These are phyloP conservation scores for Sisyra terminalis DNA, from an alignment of 2,888 invertebrate species.

Conservation along the genomic window DNA sequence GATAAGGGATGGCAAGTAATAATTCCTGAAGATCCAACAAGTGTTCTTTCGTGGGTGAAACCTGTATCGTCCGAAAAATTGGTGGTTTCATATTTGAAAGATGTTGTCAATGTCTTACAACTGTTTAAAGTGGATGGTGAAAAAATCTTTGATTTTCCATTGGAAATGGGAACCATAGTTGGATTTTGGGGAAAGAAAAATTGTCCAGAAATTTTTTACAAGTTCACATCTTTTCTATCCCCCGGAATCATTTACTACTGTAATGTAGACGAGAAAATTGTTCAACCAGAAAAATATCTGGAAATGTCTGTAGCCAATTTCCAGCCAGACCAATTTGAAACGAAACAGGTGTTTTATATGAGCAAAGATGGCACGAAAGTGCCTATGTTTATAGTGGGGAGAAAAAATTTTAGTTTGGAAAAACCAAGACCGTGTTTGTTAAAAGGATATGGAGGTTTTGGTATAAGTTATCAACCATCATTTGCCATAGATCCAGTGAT, in stretches of 20 bases:
- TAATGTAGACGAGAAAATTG: conserved; percentile 50
- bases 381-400: conserved; percentile 88
- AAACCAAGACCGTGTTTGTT: conserved; percentile 68
- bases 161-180: conserved; percentile 76
- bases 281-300: conserved; percentile 52
- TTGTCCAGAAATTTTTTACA: conserved; percentile 81
- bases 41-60: conserved; percentile 80
- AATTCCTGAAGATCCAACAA: conserved; percentile 63
- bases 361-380: conserved; percentile 88
- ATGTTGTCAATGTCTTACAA: conserved; percentile 80
- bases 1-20: conserved; percentile 66
- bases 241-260: conserved; percentile 78
- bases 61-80: conserved; percentile 76
- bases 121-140: conserved; percentile 59
- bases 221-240: conserved; percentile 84
- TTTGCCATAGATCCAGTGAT: conserved; percentile 82
- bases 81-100: conserved; percentile 74
- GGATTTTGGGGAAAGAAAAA: conserved; percentile 73
- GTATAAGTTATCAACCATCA: conserved; percentile 75
- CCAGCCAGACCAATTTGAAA: conserved; percentile 59
- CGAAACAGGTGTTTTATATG: conserved; percentile 78
- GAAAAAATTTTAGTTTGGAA: conserved; percentile 44
- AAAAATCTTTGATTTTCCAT: conserved; percentile 51
- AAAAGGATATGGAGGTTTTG: conserved; percentile 97
- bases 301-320: conserved; percentile 77